phyloP scores from a whole-genome alignment of 2,888 invertebrate species.

The Petrolisthes manimaculis region DNA sequence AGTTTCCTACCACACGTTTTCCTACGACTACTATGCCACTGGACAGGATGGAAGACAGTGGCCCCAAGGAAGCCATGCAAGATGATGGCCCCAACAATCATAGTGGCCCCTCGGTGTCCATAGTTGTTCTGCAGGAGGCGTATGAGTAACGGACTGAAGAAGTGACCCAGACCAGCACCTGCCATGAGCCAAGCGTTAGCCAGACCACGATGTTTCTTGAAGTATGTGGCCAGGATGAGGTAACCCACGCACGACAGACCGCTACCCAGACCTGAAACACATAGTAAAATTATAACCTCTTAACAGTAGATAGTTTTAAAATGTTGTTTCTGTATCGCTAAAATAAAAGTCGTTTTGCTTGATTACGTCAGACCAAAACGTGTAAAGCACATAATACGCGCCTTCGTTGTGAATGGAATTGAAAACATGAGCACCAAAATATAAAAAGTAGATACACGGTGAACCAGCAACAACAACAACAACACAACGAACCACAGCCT shows the following conservation, averaged over 20 bases:
- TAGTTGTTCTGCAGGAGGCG: conserved; percentile 52
- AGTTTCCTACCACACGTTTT: no score
- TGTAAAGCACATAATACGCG: neutral
- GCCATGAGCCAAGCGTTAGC: conserved; percentile 51
- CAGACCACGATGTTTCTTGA: conserved; percentile 45
- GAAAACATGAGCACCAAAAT: neutral
- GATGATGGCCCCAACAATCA: conserved; percentile 48
- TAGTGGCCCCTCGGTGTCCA: conserved; percentile 49
- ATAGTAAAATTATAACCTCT: neutral
- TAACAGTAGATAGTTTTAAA: neutral
- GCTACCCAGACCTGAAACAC: conserved; percentile 27
- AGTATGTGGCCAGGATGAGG: conserved; percentile 55
- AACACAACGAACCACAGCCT: conserved; percentile 13
- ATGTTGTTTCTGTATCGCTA: neutral
- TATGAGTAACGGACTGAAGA: conserved; percentile 48
- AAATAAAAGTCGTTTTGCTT: no score
- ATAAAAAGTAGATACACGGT: neutral
- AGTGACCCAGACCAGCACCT: conserved; percentile 41
- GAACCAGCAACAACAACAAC: neutral
- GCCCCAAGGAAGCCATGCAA: conserved; percentile 45
- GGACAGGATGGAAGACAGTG: conserved; percentile 52
- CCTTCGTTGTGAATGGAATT: neutral
- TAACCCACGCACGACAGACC: conserved; percentile 44
- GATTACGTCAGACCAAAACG: no score
- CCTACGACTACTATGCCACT: conserved; percentile 34